Evolutionary conservation across 2,113 vertebrate species (phyloP).

Genomic region (Drymodes brunneopygia): DNA sequence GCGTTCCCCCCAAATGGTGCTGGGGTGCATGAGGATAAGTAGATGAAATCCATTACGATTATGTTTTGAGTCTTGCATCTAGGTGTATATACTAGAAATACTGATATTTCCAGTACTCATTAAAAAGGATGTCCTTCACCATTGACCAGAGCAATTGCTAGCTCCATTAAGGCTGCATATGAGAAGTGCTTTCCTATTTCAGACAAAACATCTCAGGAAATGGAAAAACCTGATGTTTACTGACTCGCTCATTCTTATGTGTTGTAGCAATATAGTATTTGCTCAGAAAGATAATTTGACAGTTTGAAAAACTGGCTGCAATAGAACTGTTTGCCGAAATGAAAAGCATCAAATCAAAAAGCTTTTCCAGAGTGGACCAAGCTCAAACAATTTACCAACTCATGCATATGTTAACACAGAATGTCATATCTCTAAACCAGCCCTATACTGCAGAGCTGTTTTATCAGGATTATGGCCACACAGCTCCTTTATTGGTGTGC

Average conservation of each 20-base stretch:
- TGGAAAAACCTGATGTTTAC: not conserved
- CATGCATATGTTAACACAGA: not conserved
- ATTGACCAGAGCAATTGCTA: not conserved
- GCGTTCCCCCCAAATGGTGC: accelerated
- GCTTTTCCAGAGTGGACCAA: not conserved
- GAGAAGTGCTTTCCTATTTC: not conserved
- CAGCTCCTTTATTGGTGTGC: not conserved
- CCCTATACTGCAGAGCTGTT: not conserved
- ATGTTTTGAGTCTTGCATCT: not conserved
- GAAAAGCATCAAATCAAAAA: not conserved
- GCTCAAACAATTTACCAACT: not conserved
- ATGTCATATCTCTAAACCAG: not conserved
- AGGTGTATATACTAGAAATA: not conserved
- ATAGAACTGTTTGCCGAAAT: not conserved
- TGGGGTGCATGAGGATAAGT: not conserved
- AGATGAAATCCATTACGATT: not conserved
- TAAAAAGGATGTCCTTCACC: not conserved
- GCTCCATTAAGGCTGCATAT: not conserved
- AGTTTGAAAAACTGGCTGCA: not conserved
- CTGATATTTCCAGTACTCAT: not conserved
- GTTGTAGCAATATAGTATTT: not conserved
- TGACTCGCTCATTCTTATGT: not conserved
- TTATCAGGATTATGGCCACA: not conserved
- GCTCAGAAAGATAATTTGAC: not conserved
- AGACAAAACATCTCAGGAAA: not conserved